phyloP scores from a whole-genome alignment of 2,888 invertebrate genomes.

The Andrena flavipes region DNA sequence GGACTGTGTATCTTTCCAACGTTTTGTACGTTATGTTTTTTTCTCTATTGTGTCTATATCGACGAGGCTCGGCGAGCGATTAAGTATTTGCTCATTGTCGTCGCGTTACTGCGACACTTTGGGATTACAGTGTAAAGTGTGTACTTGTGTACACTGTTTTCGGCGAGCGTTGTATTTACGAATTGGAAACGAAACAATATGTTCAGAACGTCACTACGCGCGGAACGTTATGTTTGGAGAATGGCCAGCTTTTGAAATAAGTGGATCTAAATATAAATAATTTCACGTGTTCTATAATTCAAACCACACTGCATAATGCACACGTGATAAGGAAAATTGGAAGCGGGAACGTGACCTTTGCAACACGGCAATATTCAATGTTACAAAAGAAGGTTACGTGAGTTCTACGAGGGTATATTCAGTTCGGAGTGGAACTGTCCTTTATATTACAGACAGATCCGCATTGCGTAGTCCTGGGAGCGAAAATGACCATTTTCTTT shows the following conservation, averaged over 20 bases:
- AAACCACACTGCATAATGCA: constrained; percentile 15
- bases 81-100: background rate
- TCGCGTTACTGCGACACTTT: background rate
- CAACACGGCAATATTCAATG: constrained; percentile 14
- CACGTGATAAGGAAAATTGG: constrained; percentile 27
- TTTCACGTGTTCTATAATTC: constrained; percentile 49
- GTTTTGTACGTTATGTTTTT: background rate
- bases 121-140: background rate
- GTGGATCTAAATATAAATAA: constrained; percentile 58
- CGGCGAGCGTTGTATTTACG: background rate
- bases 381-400: background rate
- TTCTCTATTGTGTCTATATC: background rate
- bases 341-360: constrained; percentile 20
- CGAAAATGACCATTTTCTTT: background rate
- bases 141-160: background rate
- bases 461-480: background rate
- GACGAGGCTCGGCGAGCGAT: background rate
- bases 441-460: background rate
- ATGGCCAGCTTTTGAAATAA: constrained; percentile 37
- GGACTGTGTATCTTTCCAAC: background rate
- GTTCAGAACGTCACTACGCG: constrained; percentile 12
- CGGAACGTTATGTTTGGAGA: constrained; percentile 24
- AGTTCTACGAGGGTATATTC: background rate
- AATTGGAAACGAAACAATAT: constrained; percentile 10
- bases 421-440: background rate